These are phyloP conservation scores for Atherinomorus stipes DNA, from an alignment of 2,113 vertebrate species.

Conservation along the genomic window DNA sequence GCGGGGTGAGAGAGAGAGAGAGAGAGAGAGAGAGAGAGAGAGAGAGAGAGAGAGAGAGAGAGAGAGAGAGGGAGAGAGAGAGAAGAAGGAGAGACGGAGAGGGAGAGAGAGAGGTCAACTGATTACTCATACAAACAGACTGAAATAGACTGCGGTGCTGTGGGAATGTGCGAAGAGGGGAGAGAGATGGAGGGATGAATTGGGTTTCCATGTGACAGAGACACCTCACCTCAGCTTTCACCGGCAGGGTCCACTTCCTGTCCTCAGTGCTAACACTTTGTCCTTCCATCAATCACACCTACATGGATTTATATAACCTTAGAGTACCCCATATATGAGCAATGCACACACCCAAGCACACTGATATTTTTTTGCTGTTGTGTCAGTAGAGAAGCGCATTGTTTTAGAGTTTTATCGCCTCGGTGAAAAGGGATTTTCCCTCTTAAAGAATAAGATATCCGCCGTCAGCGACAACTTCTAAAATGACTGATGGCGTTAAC, in stretches of 20 bases:
- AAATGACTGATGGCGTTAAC: constrained; percentile 62
- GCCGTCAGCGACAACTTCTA: constrained; percentile 49
- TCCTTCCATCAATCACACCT: constrained; percentile 97
- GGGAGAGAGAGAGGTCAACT: constrained; percentile 84
- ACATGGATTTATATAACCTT: constrained; percentile 70
- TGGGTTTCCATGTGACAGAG: constrained; percentile 90
- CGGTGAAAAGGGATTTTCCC: constrained; percentile 23
- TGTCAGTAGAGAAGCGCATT: constrained; percentile 3
- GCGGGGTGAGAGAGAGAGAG: constrained; percentile 5
- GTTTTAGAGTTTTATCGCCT: constrained; percentile 14
- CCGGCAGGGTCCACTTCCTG: constrained; percentile 92
- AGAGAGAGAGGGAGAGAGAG: too few relatives aligned
- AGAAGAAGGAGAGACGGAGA: too few relatives aligned
- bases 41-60: not conserved
- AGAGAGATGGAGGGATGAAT: constrained; percentile 82
- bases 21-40: not conserved
- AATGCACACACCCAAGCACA: constrained; percentile 82
- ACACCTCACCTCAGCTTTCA: constrained; percentile 65
- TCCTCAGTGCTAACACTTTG: constrained; percentile 92
- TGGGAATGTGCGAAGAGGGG: constrained; percentile 45
- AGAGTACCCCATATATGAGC: not conserved
- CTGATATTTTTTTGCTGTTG: constrained; percentile 28
- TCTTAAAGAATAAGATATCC: constrained; percentile 57
- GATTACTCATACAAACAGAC: constrained; percentile 99
- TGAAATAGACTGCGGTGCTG: constrained; percentile 86